Evolutionary conservation across 2,888 invertebrate species (phyloP), one percentile per base, ranked within the genome.

Genomic region (Cerastis leucographa): DNA sequence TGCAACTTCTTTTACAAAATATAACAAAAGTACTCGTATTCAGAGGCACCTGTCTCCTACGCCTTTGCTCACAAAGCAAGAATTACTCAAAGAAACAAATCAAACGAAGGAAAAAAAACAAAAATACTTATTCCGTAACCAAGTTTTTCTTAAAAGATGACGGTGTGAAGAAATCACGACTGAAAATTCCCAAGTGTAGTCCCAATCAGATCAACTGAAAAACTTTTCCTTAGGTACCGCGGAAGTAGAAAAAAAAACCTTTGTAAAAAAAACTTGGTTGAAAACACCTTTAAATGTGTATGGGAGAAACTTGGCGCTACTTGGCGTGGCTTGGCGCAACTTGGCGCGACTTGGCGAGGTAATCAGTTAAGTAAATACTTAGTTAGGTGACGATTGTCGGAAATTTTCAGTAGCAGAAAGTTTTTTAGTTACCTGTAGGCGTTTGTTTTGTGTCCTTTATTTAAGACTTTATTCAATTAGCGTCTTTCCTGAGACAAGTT

Each of bases 291-390:
- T 80, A 87, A 88, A 85, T 86, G 83, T 87, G 80, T 85, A 84
- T 86, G 78, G 73, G 62, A 42, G 65, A 78, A 80, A 84, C 74
- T 86, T 81, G 80, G 73, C 69, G 65, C 29, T 44, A 76, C 68
- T 76, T 73, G 69, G 80, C 54, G 40, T 73, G 64, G 78, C 72
- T 87, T 81, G 82, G 83, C 71, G 65, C 64, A 12, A 84, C 61
- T 85, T 79, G 84, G 64, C 71, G 75, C 6, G 11, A 76, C 78
- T 85, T 83, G 74, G 78, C 67, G 76, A 74, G 76, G 80, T 88
- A 88, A 88, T 88, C 88, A 87, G 83, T 86, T 86, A 86, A 88
- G 87, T 87, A 88, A 88, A 88, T 82, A 85, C 81, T 88, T 83
- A 87, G 87, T 88, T 87, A 80, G 83, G 86, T 85, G 84, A 82